Evolutionary conservation across 2,113 vertebrate genomes (phyloP).

Genomic region (Fulica atra): DNA sequence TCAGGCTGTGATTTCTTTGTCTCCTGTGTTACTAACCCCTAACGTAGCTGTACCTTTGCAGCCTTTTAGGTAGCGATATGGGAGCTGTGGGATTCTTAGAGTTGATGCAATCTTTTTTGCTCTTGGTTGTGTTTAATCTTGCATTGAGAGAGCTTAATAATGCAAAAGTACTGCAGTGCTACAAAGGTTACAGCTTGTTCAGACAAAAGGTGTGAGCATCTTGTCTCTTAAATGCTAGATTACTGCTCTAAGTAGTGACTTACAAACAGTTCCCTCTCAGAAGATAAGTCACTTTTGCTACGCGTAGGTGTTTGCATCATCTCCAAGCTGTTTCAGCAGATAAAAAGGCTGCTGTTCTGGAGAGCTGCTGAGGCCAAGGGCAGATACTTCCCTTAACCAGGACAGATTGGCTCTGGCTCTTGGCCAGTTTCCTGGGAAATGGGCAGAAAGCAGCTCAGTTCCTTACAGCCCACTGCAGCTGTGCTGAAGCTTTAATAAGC

Average conservation of each 20-base stretch:
- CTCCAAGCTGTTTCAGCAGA: neutral
- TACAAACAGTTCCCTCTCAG: neutral
- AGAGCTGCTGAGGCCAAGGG: neutral
- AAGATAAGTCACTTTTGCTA: neutral
- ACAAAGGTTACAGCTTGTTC: neutral
- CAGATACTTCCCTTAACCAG: neutral
- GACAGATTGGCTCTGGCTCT: conserved; percentile 16
- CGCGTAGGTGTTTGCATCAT: neutral
- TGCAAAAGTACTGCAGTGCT: neutral
- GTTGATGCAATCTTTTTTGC: neutral
- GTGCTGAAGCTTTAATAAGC: conserved; percentile 28
- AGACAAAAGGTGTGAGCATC: neutral
- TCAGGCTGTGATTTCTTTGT: neutral
- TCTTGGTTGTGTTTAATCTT: neutral
- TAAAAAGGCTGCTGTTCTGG: neutral
- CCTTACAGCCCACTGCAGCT: conserved; percentile 14
- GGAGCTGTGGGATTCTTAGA: neutral
- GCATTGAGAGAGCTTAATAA: neutral
- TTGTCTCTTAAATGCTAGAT: neutral
- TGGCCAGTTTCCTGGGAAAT: conserved; percentile 51
- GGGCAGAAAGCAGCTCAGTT: conserved; percentile 30
- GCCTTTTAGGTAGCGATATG: neutral
- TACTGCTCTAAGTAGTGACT: neutral
- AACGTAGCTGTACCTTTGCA: neutral
- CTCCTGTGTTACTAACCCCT: neutral